Evolutionary conservation across 2,113 vertebrate genomes (phyloP).

Genomic region (Numenius arquata): DNA sequence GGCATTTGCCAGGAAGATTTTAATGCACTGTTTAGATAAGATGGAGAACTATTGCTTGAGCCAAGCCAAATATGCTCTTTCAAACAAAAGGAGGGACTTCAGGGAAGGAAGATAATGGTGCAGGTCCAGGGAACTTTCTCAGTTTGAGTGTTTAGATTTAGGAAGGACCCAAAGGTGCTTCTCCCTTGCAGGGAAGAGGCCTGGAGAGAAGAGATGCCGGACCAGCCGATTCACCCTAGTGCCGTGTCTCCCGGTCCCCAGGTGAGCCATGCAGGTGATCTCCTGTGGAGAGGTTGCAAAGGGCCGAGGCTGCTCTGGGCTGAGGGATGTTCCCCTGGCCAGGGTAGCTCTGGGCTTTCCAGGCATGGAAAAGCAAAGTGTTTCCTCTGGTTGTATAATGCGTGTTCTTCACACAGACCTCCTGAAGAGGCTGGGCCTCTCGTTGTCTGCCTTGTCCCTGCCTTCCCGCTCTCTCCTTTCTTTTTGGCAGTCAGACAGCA

Average conservation of each 20-base stretch:
- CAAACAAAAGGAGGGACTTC: neutral
- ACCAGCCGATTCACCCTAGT: fast-evolving
- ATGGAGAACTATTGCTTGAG: neutral
- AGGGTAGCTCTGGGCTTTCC: neutral
- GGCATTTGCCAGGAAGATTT: constrained; percentile 10
- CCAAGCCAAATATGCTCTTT: neutral
- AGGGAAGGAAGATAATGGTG: neutral
- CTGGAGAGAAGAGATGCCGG: fast-evolving
- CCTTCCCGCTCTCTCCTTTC: neutral
- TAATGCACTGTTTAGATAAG: constrained; percentile 22
- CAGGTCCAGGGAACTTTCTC: neutral
- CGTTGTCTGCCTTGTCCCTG: neutral
- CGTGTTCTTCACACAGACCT: fast-evolving
- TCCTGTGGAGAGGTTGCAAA: neutral
- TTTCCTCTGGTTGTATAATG: neutral
- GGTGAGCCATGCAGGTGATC: fast-evolving
- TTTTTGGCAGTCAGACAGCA: neutral
- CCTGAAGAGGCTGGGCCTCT: neutral
- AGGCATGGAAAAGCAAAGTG: neutral
- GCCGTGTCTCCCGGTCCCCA: neutral
- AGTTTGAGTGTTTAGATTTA: neutral
- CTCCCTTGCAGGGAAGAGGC: neutral
- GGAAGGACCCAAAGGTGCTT: neutral
- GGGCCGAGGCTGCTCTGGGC: neutral
- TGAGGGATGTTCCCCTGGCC: neutral